Base-by-base conservation (phyloP, 2,797 vertebrate genomes). In the Myiotriccus ornatus region DNA sequence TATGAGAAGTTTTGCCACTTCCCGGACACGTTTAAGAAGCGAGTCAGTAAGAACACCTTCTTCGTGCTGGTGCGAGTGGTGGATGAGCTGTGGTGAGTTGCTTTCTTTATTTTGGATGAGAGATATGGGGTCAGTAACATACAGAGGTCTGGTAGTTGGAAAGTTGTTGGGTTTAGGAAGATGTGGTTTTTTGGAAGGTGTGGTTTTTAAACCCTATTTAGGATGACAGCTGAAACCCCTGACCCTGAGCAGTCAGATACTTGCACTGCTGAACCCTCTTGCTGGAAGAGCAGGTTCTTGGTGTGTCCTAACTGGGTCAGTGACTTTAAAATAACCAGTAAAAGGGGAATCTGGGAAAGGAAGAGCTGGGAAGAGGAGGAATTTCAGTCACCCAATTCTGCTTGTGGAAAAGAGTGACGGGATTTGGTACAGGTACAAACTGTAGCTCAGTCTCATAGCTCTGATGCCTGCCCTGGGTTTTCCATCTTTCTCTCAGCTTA, bases 11-110 rank as follows among this genome's bases (percentile, higher is more conserved):
- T 99, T 85, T 99, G 99, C 88, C 99, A 99, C 97, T 99, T 99
- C 94, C 98, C 99, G 0, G 99, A 99, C 96, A 99, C 98, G 0
- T 99, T 99, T 97, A 99, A 99, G 98, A 99, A 99, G 97, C 98
- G 99, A 3, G 99, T 99, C 96, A 99, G 99, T 98, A 99, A 99
- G 97, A 99, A 99, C 97, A 99, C 99, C 0, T 99, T 99, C 98
- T 99, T 99, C 4, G 99, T 99, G 93, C 98, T 99, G 97, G 99
- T 99, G 68, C 97, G 99, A 47, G 99, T 99, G 75, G 99, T 99
- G 93, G 99, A 99, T 23, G 99, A 99, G 97, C 98, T 99, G 88
- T 99, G 99, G 99, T 99, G 97, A 99, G 99, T 98, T 74, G 17
- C 11, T 18, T 7, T 19, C 84, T 78, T 87, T 2, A 0, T 67